Percentiles rank a stretch among this genome's conserved stretches.
Conservation (phyloP, 92 coral and sea anemone genomes). For the Palythoa grandis region DNA sequence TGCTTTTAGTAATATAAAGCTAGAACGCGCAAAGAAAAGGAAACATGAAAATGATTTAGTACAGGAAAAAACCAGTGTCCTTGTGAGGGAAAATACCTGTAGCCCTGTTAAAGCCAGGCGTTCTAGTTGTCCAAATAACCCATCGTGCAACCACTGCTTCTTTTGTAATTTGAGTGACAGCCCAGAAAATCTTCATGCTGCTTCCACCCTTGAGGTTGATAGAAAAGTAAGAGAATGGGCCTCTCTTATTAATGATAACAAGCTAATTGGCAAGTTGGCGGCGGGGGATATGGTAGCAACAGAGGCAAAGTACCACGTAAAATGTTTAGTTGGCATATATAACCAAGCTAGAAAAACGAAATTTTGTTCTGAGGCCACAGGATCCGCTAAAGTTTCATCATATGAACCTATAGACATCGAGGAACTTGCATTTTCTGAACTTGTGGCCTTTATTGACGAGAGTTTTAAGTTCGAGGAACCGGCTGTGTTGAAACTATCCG, state of each 20-base stretch:
- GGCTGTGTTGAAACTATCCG: slow-evolving; percentile 40
- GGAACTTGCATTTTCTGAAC: slow-evolving; percentile 68
- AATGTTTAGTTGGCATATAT: slow-evolving; percentile 60
- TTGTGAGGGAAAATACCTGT: slow-evolving; percentile 13
- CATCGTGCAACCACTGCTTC: slow-evolving; percentile 18
- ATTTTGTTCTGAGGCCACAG: no score
- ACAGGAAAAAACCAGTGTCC: slow-evolving; percentile 31
- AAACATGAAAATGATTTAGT: slow-evolving; percentile 41
- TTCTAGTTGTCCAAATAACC: slow-evolving; percentile 6
- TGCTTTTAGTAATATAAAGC: slow-evolving; percentile 40
- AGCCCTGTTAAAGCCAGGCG: slow-evolving; percentile 42
- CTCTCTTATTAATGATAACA: slow-evolving; percentile 51
- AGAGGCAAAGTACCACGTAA: slow-evolving; percentile 61
- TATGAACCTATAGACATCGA: slow-evolving; percentile 46
- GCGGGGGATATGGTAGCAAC: slow-evolving; percentile 58
- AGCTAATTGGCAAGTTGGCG: slow-evolving; percentile 59
- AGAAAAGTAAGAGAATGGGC: slow-evolving; percentile 59
- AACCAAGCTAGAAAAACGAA: slow-evolving; percentile 43
- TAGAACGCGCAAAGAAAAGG: slow-evolving; percentile 34
- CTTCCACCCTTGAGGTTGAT: slow-evolving; percentile 59
- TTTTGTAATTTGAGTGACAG: slow-evolving; percentile 45
- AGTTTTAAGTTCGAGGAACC: slow-evolving; percentile 49
- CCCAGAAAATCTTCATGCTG: slow-evolving; percentile 49
- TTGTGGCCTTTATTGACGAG: slow-evolving; percentile 58
- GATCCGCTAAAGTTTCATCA: slow-evolving; percentile 36